A percentile compares a stretch with the other conserved stretches of the same genome.
phyloP scores from a whole-genome alignment of 2,113 vertebrate species.

The Lycaon pictus region DNA sequence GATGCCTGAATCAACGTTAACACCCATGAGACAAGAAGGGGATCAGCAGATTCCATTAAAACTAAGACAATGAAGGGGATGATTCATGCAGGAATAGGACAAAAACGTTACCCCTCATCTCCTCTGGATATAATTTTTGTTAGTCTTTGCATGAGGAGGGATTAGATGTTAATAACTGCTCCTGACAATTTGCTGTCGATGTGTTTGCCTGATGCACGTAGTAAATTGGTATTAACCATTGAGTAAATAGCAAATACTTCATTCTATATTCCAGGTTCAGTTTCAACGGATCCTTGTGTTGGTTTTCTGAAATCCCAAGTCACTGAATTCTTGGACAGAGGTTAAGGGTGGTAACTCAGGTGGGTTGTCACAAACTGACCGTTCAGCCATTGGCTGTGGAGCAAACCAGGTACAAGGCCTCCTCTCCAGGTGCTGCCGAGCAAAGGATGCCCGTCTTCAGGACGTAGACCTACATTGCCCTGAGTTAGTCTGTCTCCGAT shows the following conservation, averaged over 20 bases:
- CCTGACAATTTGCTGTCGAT: neutral
- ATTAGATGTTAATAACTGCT: neutral
- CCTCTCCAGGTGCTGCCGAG: too few relatives aligned
- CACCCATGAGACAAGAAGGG: neutral
- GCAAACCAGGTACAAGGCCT: neutral
- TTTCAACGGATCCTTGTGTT: neutral
- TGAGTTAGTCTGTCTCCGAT: neutral
- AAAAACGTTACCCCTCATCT: neutral
- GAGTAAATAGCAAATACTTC: neutral
- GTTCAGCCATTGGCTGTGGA: rapidly evolving
- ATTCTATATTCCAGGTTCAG: neutral
- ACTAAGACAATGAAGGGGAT: neutral
- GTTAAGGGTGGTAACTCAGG: neutral
- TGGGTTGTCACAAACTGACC: neutral
- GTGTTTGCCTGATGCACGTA: neutral
- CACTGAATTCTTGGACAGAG: neutral
- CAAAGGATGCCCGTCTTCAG: neutral
- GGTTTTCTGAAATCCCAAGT: neutral
- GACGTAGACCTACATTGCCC: rapidly evolving
- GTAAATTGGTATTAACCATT: neutral
- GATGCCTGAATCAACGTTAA: neutral
- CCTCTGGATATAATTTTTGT: neutral
- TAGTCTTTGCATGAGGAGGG: neutral
- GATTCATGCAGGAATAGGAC: neutral
- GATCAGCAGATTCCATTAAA: neutral